Evolutionary conservation across 35 echinoderm and acorn worm species (phyloP).

Genomic region (Apostichopus japonicus): DNA sequence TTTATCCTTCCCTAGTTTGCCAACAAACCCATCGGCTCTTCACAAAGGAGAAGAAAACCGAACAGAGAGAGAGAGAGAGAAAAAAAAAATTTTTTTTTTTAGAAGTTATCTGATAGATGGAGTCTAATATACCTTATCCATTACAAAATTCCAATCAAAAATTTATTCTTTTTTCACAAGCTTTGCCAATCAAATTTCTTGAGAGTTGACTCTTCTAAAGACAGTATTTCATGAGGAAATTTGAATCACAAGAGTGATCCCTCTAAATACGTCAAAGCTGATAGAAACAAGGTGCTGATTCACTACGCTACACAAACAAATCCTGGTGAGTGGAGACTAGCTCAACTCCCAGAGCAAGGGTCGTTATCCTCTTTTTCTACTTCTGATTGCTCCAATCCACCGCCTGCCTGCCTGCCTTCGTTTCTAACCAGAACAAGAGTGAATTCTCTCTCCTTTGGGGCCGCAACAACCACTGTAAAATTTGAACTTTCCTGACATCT

Average conservation of each 20-base stretch:
- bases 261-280: slow-evolving; percentile 11
- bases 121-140: neutral
- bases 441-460: slow-evolving; percentile 24
- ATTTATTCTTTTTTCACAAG: neutral
- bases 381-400: neutral
- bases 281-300: slow-evolving; percentile 51
- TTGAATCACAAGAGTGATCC: neutral
- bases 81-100: neutral
- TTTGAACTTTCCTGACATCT: slow-evolving; percentile 21
- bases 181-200: neutral
- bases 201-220: neutral
- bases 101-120: neutral
- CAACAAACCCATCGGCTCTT: neutral
- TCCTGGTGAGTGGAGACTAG: slow-evolving; percentile 45
- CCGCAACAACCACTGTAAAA: slow-evolving; percentile 21
- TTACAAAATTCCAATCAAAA: neutral
- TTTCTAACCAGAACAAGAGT: neutral
- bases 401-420: neutral
- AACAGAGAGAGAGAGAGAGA: neutral
- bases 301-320: slow-evolving; percentile 37
- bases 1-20: neutral
- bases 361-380: slow-evolving; percentile 33
- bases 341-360: slow-evolving; percentile 32
- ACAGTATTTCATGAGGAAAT: neutral
- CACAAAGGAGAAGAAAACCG: neutral